These are phyloP conservation scores for Rambutsinella grinnellia DNA, from an alignment of 2,888 invertebrate genomes.

Conservation along the genomic window DNA sequence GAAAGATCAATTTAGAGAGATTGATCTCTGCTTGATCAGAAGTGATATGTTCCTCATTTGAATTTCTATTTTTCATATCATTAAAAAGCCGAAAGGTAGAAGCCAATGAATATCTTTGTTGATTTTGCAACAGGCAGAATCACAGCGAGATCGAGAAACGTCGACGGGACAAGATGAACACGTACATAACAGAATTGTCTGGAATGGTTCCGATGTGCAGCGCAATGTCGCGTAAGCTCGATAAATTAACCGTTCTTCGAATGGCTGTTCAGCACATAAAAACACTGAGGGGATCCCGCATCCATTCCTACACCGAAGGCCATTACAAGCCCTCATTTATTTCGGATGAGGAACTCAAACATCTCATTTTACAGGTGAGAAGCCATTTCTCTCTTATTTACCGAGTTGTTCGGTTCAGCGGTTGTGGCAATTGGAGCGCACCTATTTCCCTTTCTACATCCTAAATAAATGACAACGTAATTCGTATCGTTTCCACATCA, in stretches of 20 bases:
- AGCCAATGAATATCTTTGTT: too few species aligned
- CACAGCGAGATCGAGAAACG: slow-evolving; percentile 97
- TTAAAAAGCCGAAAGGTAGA: too few species aligned
- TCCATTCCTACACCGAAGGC: slow-evolving; percentile 81
- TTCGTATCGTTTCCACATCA: too few species aligned
- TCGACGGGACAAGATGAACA: slow-evolving; percentile 96
- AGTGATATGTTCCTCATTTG: too few species aligned
- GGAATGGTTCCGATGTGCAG: slow-evolving; percentile 94
- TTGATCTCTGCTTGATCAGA: too few species aligned
- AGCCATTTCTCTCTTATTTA: background rate
- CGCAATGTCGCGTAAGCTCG: slow-evolving; percentile 91
- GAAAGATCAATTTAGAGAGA: too few species aligned
- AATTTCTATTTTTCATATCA: too few species aligned
- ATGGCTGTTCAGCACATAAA: slow-evolving; percentile 96
- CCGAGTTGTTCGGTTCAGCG: too few species aligned
- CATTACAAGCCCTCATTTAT: slow-evolving; percentile 85
- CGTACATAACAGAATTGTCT: slow-evolving; percentile 90
- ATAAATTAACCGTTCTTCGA: slow-evolving; percentile 88
- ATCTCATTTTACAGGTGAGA: slow-evolving; percentile 81
- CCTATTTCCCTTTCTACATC: too few species aligned
- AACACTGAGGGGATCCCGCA: slow-evolving; percentile 77
- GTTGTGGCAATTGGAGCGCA: too few species aligned
- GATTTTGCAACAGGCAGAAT: too few species aligned
- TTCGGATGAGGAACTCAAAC: slow-evolving; percentile 88
- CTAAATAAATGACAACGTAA: too few species aligned